Percentiles rank a stretch among this genome's conserved stretches.
Conservation (phyloP, 2,888 invertebrate genomes). For the Cephonodes hylas region DNA sequence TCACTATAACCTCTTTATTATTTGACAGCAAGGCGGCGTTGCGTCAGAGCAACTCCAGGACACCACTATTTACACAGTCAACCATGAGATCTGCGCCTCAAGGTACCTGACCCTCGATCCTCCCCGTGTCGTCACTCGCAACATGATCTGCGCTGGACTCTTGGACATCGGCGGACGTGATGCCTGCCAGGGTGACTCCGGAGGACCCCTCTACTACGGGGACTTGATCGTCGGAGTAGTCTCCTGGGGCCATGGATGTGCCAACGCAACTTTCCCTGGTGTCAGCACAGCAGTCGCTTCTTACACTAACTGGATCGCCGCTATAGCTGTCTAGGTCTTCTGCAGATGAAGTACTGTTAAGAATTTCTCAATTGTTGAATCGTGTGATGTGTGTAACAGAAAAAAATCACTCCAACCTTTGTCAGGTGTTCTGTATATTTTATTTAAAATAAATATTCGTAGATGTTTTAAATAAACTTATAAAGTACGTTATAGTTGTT, state of each 20-base stretch:
- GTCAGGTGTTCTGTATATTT: no score
- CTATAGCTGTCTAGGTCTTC: slow-evolving; percentile 15
- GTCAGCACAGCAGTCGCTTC: slow-evolving; percentile 63
- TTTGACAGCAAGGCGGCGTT: slow-evolving; percentile 33
- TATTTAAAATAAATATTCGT: no score
- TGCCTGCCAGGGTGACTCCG: slow-evolving; percentile 71
- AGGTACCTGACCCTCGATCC: slow-evolving; percentile 36
- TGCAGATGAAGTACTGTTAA: no score
- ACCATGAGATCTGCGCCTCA: slow-evolving; percentile 40
- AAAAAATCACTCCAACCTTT: no score
- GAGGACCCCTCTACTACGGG: slow-evolving; percentile 67
- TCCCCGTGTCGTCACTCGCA: slow-evolving; percentile 39
- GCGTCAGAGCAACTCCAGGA: slow-evolving; percentile 37
- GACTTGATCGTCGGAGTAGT: slow-evolving; percentile 65
- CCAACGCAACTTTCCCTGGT: slow-evolving; percentile 64
- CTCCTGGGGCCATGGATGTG: slow-evolving; percentile 75
- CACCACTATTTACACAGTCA: slow-evolving; percentile 49
- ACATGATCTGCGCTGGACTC: slow-evolving; percentile 62
- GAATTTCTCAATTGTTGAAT: no score
- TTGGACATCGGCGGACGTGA: slow-evolving; percentile 46
- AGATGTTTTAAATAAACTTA: no score
- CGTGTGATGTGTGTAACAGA: no score
- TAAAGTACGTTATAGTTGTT: no score
- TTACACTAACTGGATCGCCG: slow-evolving; percentile 51
- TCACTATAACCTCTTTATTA: no score